Evolutionary conservation across 2,113 vertebrate genomes (phyloP), one percentile per base, ranked within the genome.

Genomic region (Formicarius rufipectus): DNA sequence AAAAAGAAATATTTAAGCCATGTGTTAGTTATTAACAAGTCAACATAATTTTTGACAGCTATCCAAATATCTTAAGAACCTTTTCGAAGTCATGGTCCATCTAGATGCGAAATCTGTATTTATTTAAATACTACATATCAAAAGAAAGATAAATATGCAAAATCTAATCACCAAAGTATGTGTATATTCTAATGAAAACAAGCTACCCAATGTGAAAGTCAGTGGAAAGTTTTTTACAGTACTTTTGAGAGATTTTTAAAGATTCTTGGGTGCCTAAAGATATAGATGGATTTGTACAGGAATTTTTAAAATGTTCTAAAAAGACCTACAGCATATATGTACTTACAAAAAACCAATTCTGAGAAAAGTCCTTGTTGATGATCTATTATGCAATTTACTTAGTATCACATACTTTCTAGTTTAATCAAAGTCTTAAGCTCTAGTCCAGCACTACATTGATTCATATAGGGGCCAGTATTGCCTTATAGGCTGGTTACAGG

Each of bases 1-100:
- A 64, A 84, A 93, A 95, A 89, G 44, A 63, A 83, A 87, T 92
- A 84, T 75, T 94, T 93, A 74, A 79, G 37, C 58, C 74, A 95
- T 88, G 27, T 95, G 95, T 93, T 90, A 96, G 71, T 91, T 93
- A 96, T 96, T 97, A 97, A 95, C 95, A 95, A 96, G 68, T 89
- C 90, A 96, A 60, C 82, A 86, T 95, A 84, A 72, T 84, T 95
- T 96, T 95, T 96, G 92, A 96, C 62, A 97, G 83, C 44, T 82
- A 87, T 90, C 66, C 77, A 96, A 94, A 88, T 87, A 96, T 59
- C 66, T 83, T 74, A 75, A 93, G 83, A 88, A 72, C 37, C 31
- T 83, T 76, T 96, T 96, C 84, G 12, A 96, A 97, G 89, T 81
- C 67, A 85, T 30, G 18, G 68, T 88, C 79, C 83, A 85, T 72